Evolutionary conservation across 2,888 invertebrate species (phyloP), one percentile per base, ranked within the genome.

Genomic region (Nowickia ferox): DNA sequence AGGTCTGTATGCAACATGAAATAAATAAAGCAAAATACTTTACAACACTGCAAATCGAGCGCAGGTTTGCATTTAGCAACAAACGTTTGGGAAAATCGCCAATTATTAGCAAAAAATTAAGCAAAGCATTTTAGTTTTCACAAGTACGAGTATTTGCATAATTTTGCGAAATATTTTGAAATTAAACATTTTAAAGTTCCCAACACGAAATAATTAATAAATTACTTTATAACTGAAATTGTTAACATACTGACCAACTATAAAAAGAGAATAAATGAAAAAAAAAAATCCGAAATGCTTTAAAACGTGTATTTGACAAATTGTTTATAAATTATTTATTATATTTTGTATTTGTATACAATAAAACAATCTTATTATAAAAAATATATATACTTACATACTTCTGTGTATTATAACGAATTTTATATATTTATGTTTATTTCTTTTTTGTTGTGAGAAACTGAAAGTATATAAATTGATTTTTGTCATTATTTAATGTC

Each of bases 161-260:
- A 74, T 22, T 46, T 71, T 85, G 22, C 15, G 8, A 46, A 44
- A 22, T 22, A 46, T 46, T 46, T 46, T 46, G n/a, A 46, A 61
- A 72, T 69, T 44, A 48, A 69, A 71, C 79, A 57, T 71, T 42
- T 82, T 71, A 84, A 74, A 82, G 77, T 79, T 85, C 85, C 80
- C 80, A 65, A 84, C 61, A 81, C 61, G 19, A 79, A 72, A 79
- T 59, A 77, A 71, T 72, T 65, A 74, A 78, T 51, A 59, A 75
- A 86, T 83, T 86, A 86, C 83, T 86, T 86, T 83, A 86, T 68
- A 75, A 76, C 75, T 59, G 42, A 79, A 79, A 79, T 79, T 75
- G 85, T 86, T 86, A 86, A 86, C 85, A 83, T 72, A 78, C 57
- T 83, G 85, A 86, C 85, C 85, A 86, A 86, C 48, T 74, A 30